Evolutionary conservation across 1,140 invertebrate species (phyloP), one percentile per base, ranked within the genome.

Genomic region (Anastatus disparis): DNA sequence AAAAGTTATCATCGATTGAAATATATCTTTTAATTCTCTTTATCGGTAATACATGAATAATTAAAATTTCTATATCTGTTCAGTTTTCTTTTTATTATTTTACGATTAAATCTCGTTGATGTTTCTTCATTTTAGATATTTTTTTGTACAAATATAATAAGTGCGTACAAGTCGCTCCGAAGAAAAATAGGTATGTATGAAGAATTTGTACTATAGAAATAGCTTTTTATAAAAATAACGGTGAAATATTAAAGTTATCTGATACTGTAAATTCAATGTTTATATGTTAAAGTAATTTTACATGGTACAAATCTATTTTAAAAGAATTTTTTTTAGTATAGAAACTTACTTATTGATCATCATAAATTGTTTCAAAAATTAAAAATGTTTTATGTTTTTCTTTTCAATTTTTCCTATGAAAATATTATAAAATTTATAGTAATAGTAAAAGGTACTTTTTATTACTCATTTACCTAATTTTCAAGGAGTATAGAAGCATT

Each of bases 11-110:
- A 71, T 72, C 35, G 62, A 71, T 75, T 74, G 26, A 75, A 73
- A 76, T 74, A 71, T 74, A 75, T 70, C 52, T 70, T 76, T 72
- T 75, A 58, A 64, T 74, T 75, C 59, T 71, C 71, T 69, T 71
- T 75, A 59, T 72, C 27, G 52, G 71, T 74, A 74, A 63, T 70
- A 73, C 71, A 75, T 46, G 61, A 56, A 48, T 64, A 46, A 22
- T 70, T 63, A 48, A 70, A 26, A 17, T 70, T 48, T 61, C 8
- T 58, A 58, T 46, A 48, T 46, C 12, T 42, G 24, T 27, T 55
- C 2, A 42, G 4, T 44, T 61, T 44, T n/a, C 13, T 29, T 63
- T n/a, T 55, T 10, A 6, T 35, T 10, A 35, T 35, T n/a, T 61
- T 53, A 53, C 7, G 42, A 6, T 26, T 53, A 7, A 52, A 53